Conservation (phyloP, 2,113 vertebrate species). For the Odocoileus virginianus region DNA sequence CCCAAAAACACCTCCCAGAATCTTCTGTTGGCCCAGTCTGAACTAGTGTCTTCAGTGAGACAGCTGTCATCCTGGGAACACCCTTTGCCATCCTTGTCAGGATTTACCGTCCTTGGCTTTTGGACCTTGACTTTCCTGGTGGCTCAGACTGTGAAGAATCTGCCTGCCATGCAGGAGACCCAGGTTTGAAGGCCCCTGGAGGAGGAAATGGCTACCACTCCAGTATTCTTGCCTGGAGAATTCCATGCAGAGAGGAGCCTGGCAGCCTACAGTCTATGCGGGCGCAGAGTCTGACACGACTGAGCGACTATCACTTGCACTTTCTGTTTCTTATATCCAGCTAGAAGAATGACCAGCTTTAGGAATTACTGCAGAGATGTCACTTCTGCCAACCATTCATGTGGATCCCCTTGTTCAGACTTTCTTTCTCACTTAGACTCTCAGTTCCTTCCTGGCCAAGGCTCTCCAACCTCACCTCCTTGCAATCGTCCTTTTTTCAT, state of each 20-base stretch:
- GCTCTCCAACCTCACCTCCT: not conserved
- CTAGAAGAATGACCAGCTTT: not conserved
- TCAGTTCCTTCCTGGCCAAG: not conserved
- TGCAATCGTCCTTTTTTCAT: not conserved
- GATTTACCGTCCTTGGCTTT: not conserved
- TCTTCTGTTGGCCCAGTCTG: not conserved
- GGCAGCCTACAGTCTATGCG: not conserved
- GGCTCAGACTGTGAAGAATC: not conserved
- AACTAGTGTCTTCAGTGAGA: not conserved
- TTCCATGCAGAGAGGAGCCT: not conserved
- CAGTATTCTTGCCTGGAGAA: not conserved
- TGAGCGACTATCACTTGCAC: accelerated
- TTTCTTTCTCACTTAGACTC: not conserved
- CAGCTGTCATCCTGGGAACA: not conserved
- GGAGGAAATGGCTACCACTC: not conserved
- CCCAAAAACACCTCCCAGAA: not conserved
- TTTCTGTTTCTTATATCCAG: not conserved
- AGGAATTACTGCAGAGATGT: not conserved
- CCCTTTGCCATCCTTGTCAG: not conserved
- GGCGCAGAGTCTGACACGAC: not conserved
- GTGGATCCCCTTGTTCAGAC: not conserved
- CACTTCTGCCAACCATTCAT: not conserved
- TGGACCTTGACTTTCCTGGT: not conserved
- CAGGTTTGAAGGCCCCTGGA: not conserved
- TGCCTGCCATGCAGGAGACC: not conserved